Base-by-base conservation (phyloP, 2,113 vertebrate species). In the Oophaga pumilio region DNA sequence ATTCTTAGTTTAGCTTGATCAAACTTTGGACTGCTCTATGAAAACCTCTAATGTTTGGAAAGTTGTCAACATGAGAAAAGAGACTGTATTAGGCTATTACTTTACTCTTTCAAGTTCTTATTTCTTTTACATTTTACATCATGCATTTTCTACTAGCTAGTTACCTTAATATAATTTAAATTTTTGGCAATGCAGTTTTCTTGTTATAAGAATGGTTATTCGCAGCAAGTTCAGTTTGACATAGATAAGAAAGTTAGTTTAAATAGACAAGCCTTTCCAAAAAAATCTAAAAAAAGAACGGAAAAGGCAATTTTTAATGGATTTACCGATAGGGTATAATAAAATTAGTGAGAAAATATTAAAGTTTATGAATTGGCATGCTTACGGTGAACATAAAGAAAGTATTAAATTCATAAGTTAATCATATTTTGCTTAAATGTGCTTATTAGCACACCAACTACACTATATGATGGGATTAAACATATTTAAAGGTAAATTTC, bases 321-420 rank as follows among this genome's bases (percentile, higher is more conserved):
- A 73, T 73, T 73, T 33, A 71, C 26, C 33, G 69, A 43, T 28
- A 43, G 28, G 28, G 14, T 73, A 43, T 73, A 73, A 73, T 73
- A 43, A 33, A 73, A 73, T 73, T 73, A 73, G 69, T 73, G 28
- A 43, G 69, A 73, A 43, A 73, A 43, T 73, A 1, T 43, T 43
- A 43, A 73, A 43, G 28, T 73, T 73, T 73, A 73, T 73, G 28
- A 73, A 22, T 66, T 66, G 60, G n/a, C 64, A 66, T 68, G 26
- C 26, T 68, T 68, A 11, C 26, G 24, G 24, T 68, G 28, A 73
- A 43, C 4, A 71, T 71, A 17, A 33, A 28, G 20, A 15, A 33
- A 71, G 14, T 71, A 68, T 26, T 68, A 68, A 68, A 68, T 68
- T 4, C 4, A 68, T 68, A 14, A 66, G 11, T n/a, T 9, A 10